Base-by-base conservation (phyloP, 2,888 invertebrate species). In the Odontomyia ornata region DNA sequence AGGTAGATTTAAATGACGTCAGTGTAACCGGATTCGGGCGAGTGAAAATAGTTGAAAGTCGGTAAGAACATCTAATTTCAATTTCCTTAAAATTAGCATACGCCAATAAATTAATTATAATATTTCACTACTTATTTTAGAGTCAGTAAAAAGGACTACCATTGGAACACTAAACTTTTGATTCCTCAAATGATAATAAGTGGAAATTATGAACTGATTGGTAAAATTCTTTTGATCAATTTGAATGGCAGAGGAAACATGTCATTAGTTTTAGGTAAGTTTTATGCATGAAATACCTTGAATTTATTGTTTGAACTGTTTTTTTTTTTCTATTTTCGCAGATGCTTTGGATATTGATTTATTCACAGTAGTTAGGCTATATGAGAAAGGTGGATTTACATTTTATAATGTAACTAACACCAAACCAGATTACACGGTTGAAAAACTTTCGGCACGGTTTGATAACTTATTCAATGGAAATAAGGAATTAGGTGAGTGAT, bases 391-490 rank as follows among this genome's bases (percentile, higher is more conserved):
- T 77, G 90, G 89, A 18, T 90, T 89, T 76, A 88, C 90, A 62
- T 93, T 93, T 84, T 93, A 91, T 86, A 92, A 92, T 83, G 90
- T 93, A 0, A 91, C 91, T 75, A 88, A 85, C 77, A 90, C 90
- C 1, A 90, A 90, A 81, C 91, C 93, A 0, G 91, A 92, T 84
- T 93, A 92, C 82, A 88, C 88, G 67, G 89, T 93, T 79, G 92
- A 91, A 65, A 92, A 92, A 13, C 85, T 93, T 13, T 90, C 89
- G 84, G 87, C 92, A 56, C 88, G 91, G 80, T 91, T 93, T 89
- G 90, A 91, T 60, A 93, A 93, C 84, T 86, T 93, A 36, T 93
- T 93, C 81, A 92, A 93, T 82, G 93, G 93, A 76, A 91, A 92
- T 78, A 91, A 91, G 83, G 89, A 91, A 76, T 86, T 93, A 79